phyloP scores from a whole-genome alignment of 2,888 invertebrate genomes.

The Seira ritae region DNA sequence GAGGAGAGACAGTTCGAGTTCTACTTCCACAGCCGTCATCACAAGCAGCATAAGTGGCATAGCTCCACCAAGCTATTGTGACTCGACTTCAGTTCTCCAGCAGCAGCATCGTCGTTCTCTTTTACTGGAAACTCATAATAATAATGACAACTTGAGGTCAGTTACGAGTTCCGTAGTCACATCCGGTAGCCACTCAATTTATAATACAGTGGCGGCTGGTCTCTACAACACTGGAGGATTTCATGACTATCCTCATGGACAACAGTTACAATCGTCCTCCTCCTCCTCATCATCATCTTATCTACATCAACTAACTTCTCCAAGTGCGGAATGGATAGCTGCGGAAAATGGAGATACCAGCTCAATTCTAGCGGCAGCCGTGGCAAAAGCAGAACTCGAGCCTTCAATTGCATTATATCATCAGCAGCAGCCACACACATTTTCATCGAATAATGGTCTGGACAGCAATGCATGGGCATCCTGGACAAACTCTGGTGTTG shows the following conservation, averaged over 20 bases:
- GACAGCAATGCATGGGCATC: conserved; percentile 35
- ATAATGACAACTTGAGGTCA: conserved; percentile 39
- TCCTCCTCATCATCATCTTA: conserved; percentile 7
- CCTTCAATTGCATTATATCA: conserved; percentile 52
- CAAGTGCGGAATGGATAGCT: conserved; percentile 55
- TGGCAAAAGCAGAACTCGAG: conserved; percentile 70
- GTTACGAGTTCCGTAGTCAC: conserved; percentile 27
- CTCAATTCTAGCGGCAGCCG: conserved; percentile 67
- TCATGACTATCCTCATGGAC: conserved; percentile 39
- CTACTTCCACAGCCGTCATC: conserved; percentile 18
- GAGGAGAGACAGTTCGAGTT: not conserved
- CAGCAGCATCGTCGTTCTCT: conserved; percentile 22
- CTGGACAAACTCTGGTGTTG: conserved; percentile 43
- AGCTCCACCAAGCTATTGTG: conserved; percentile 57
- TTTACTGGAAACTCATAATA: conserved; percentile 1
- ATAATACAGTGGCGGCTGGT: conserved; percentile 5
- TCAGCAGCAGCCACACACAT: conserved; percentile 17
- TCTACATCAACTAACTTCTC: conserved; percentile 33
- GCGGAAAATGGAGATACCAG: conserved; percentile 58
- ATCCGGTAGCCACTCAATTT: conserved; percentile 28
- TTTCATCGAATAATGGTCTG: conserved; percentile 33
- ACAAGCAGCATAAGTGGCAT: conserved; percentile 29
- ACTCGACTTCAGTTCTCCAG: conserved; percentile 59
- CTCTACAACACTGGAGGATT: conserved; percentile 1
- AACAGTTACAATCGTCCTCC: conserved; percentile 16